Evolutionary conservation across 1,140 invertebrate genomes (phyloP).

Genomic region (Rhyzopertha dominica): DNA sequence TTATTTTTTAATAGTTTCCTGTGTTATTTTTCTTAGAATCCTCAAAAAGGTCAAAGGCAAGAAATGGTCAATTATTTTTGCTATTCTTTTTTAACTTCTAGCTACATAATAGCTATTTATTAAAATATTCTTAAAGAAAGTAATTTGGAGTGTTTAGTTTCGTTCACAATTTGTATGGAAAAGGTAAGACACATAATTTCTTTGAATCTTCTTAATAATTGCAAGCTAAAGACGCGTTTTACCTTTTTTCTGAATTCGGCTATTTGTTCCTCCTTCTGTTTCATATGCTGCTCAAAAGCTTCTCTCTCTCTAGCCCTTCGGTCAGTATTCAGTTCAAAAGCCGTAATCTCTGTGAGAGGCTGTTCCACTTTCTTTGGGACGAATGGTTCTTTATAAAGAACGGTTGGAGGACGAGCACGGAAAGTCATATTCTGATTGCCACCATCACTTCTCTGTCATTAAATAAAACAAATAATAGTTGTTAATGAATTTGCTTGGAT

Average conservation of each 20-base stretch:
- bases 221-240: slow-evolving; percentile 2
- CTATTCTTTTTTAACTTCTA: slow-evolving; percentile 6
- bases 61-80: slow-evolving; percentile 4
- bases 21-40: no score
- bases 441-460: slow-evolving; percentile 21
- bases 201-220: neutral
- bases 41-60: no score
- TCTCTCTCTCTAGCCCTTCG: slow-evolving; percentile 45
- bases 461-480: slow-evolving; percentile 6
- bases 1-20: no score
- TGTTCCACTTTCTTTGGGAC: slow-evolving; percentile 40
- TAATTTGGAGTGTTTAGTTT: neutral
- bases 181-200: neutral
- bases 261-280: slow-evolving; percentile 44
- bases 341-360: slow-evolving; percentile 30
- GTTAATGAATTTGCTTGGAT: neutral
- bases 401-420: slow-evolving; percentile 47
- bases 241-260: slow-evolving; percentile 15
- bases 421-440: slow-evolving; percentile 35
- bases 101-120: neutral
- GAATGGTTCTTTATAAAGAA: slow-evolving; percentile 51
- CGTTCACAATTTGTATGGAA: neutral
- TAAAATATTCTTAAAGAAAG: neutral
- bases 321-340: slow-evolving; percentile 50
- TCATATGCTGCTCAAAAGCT: slow-evolving; percentile 44